These are phyloP conservation scores for Harmothoe impar DNA, from an alignment of 2,888 invertebrate species.

Conservation along the genomic window DNA sequence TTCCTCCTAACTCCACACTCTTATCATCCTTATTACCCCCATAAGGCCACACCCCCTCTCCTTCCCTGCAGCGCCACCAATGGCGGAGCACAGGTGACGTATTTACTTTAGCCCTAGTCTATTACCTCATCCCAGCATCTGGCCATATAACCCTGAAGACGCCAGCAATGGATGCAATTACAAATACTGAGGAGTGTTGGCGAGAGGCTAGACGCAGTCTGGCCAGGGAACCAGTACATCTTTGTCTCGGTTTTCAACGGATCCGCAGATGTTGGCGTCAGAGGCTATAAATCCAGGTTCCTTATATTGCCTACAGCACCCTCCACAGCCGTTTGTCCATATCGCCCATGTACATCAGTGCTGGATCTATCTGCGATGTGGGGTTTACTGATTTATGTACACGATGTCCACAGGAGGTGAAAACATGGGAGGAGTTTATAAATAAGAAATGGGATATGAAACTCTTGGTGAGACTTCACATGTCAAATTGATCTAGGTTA, in stretches of 20 bases:
- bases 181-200: neutral
- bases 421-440: too few species aligned
- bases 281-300: neutral
- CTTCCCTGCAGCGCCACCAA: neutral
- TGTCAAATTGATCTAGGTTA: too few species aligned
- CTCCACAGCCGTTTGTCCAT: neutral
- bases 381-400: too few species aligned
- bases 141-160: neutral
- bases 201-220: neutral
- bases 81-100: neutral
- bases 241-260: conserved; percentile 1
- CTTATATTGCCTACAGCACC: neutral
- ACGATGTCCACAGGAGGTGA: too few species aligned
- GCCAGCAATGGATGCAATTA: neutral
- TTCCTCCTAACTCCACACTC: neutral
- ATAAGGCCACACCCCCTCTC: neutral
- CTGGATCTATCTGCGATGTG: neutral
- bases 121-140: neutral
- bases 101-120: neutral
- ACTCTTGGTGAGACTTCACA: too few species aligned
- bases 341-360: too few species aligned
- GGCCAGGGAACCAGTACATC: neutral
- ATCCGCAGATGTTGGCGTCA: neutral
- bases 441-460: too few species aligned
- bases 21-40: neutral